A percentile compares a stretch with the other conserved stretches of the same genome.
Evolutionary conservation across 2,113 vertebrate genomes (phyloP).

Genomic region (Tachycineta bicolor): DNA sequence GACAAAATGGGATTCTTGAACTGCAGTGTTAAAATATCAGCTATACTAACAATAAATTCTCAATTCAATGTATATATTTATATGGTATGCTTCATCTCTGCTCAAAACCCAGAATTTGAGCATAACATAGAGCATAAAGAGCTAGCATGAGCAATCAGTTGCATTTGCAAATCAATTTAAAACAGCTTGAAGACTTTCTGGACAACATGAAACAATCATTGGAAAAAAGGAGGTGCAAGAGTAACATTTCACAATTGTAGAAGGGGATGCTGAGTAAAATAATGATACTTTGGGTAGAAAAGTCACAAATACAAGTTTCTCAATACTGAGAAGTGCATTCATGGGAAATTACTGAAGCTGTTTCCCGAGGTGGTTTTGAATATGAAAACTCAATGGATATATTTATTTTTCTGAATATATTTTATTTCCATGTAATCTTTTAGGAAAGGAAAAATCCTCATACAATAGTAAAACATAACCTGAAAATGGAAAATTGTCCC

Average conservation of each 20-base stretch:
- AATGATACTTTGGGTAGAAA: neutral
- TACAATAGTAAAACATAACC: neutral
- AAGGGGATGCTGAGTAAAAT: neutral
- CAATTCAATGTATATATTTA: neutral
- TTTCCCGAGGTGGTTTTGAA: neutral
- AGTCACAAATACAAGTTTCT: neutral
- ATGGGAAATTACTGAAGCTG: neutral
- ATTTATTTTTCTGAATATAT: neutral
- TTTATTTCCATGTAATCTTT: neutral
- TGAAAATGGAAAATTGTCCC: neutral
- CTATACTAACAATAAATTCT: neutral
- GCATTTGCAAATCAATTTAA: conserved; percentile 17
- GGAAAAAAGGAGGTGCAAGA: neutral
- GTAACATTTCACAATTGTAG: neutral
- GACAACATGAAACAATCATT: neutral
- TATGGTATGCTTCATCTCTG: neutral
- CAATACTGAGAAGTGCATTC: neutral
- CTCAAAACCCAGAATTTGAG: neutral
- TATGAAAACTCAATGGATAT: neutral
- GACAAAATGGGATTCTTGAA: neutral
- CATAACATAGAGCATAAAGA: neutral
- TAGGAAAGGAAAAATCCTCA: neutral
- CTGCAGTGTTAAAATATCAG: neutral
- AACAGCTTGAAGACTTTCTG: neutral
- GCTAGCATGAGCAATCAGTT: neutral